Evolutionary conservation across 2,113 vertebrate genomes (phyloP).

Genomic region (Pavo muticus): DNA sequence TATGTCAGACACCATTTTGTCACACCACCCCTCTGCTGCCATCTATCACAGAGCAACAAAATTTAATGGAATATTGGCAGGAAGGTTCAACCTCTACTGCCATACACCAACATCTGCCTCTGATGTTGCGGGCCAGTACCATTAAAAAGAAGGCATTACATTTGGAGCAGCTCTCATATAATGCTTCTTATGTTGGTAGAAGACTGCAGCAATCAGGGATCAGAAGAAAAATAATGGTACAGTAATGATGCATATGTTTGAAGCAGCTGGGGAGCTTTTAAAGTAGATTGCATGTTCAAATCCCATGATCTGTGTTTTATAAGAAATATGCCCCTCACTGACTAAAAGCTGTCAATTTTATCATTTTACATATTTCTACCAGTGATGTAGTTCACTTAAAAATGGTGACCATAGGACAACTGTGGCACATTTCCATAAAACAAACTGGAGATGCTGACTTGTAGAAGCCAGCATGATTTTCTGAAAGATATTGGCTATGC

Average conservation of each 20-base stretch:
- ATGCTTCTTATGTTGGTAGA: background rate
- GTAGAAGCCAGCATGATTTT: background rate
- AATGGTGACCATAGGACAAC: background rate
- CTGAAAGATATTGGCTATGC: background rate
- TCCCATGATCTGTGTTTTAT: background rate
- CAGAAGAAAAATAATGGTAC: background rate
- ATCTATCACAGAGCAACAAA: too few species aligned
- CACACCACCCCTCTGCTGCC: too few species aligned
- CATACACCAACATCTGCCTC: background rate
- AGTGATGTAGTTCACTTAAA: background rate
- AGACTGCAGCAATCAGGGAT: background rate
- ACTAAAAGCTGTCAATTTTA: background rate
- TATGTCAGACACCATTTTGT: background rate
- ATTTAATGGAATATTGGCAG: background rate
- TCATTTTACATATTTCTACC: background rate
- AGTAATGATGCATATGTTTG: background rate
- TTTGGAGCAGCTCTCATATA: too few species aligned
- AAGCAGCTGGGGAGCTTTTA: background rate
- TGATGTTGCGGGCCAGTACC: too few species aligned
- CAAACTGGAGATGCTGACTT: background rate
- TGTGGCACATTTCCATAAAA: background rate
- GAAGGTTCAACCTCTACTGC: background rate
- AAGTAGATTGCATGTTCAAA: background rate
- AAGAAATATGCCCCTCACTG: background rate
- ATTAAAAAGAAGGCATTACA: too few species aligned